Base-by-base conservation (phyloP, 2,888 invertebrate species). In the Lypha dubia region DNA sequence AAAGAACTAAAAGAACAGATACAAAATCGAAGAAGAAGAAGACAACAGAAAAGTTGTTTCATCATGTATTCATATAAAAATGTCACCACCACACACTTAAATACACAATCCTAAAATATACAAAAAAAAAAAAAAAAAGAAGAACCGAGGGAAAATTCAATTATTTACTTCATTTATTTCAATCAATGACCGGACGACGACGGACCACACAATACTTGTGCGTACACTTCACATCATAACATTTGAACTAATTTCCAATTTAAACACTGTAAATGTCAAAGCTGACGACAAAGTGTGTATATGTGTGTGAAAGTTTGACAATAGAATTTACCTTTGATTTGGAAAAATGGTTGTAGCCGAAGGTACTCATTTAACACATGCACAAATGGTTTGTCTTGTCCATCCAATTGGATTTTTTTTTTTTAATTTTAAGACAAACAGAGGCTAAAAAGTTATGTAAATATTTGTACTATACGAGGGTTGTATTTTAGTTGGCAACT, bases 121-220 rank as follows among this genome's bases (percentile, higher is more conserved):
- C 3, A 44, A 20, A 38, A 63, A 62, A 63, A 46, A 24, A 75
- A n/a, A n/a, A n/a, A n/a, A n/a, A n/a, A n/a, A n/a, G n/a, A n/a
- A n/a, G n/a, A n/a, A n/a, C n/a, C n/a, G 35, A 71, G 38, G 28
- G 73, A 79, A 79, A 73, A 67, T 73, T 79, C 73, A 79, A 79
- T 79, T 79, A 65, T 73, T 65, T 73, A 73, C 79, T 79, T 79
- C 79, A 79, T 79, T 79, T 58, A 79, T 38, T 73, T 73, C 60
- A 56, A 58, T 73, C 65, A 73, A 73, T 73, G 65, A 22, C 62
- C 68, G 38, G 9, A 38, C 38, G 67, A 65, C 75, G 24, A 53
- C 58, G 58, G n/a, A 62, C 73, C 46, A 73, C 60, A 73, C 49
- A 56, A 20, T 38, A n/a, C n/a, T n/a, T n/a, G n/a, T n/a, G n/a